A percentile compares a stretch with the other conserved stretches of the same genome.
phyloP scores from a whole-genome alignment of 2,797 vertebrate genomes.

The Microctenopoma stevenorrisi region DNA sequence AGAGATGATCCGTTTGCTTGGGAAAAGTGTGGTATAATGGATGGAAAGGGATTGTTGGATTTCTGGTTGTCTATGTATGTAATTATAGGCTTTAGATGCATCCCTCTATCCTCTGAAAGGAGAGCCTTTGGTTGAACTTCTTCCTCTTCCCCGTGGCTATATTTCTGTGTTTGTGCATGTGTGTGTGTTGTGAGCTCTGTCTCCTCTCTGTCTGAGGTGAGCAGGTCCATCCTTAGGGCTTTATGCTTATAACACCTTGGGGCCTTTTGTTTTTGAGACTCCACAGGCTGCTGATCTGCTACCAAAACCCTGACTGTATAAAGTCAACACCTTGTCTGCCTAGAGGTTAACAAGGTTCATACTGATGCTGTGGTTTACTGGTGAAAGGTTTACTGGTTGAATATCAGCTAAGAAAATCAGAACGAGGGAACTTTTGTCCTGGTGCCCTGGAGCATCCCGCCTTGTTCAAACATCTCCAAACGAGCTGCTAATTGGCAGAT shows the following conservation, averaged over 20 bases:
- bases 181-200: slow-evolving; percentile 42
- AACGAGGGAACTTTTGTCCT: background rate
- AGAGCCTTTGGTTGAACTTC: slow-evolving; percentile 68
- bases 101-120: slow-evolving; percentile 76
- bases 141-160: slow-evolving; percentile 65
- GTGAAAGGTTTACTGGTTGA: slow-evolving; percentile 25
- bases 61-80: slow-evolving; percentile 68
- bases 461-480: background rate
- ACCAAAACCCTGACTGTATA: slow-evolving; percentile 14
- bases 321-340: slow-evolving; percentile 7
- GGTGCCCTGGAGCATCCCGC: background rate
- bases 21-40: slow-evolving; percentile 68
- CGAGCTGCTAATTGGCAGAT: slow-evolving; percentile 25
- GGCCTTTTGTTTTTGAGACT: slow-evolving; percentile 52
- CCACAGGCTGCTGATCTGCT: slow-evolving; percentile 30
- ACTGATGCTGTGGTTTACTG: slow-evolving; percentile 1
- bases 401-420: slow-evolving; percentile 16
- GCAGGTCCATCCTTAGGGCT: slow-evolving; percentile 61
- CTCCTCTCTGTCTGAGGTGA: slow-evolving; percentile 68
- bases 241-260: slow-evolving; percentile 59
- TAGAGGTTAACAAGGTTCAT: slow-evolving; percentile 29
- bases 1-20: slow-evolving; percentile 58
- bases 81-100: slow-evolving; percentile 77
- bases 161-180: slow-evolving; percentile 46
- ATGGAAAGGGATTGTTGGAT: slow-evolving; percentile 73